phyloP scores from a whole-genome alignment of 2,888 invertebrate genomes.

The Orthosia gracilis region DNA sequence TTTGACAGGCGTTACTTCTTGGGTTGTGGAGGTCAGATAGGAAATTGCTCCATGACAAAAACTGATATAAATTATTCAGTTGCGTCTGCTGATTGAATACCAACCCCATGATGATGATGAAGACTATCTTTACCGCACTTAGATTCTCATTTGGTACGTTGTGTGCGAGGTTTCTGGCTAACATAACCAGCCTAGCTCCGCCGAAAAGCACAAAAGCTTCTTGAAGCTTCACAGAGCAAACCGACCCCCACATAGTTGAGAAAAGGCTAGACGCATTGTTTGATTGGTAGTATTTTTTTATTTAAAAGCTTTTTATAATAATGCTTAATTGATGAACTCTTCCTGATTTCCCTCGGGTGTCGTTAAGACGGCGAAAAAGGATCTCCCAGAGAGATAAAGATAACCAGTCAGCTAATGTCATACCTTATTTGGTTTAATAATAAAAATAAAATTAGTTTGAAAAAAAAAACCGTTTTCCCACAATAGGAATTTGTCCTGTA shows the following conservation, averaged over 20 bases:
- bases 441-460: too few species aligned
- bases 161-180: too few species aligned
- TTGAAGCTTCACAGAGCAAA: too few species aligned
- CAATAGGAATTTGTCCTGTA: too few species aligned
- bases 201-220: too few species aligned
- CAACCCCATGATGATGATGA: too few species aligned
- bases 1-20: background rate
- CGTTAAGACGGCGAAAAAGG: conserved; percentile 1
- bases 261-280: background rate
- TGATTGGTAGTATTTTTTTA: background rate
- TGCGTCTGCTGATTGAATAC: background rate
- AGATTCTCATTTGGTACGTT: too few species aligned
- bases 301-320: background rate
- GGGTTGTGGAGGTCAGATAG: background rate
- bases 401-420: background rate
- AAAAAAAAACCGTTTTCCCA: too few species aligned
- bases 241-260: background rate
- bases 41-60: background rate
- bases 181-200: too few species aligned
- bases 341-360: background rate
- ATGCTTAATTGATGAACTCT: background rate
- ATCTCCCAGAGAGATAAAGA: background rate
- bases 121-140: too few species aligned
- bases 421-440: background rate
- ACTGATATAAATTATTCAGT: background rate